Evolutionary conservation across 2,113 vertebrate species (phyloP), one percentile per base, ranked within the genome.

Genomic region (Balaeniceps rex): DNA sequence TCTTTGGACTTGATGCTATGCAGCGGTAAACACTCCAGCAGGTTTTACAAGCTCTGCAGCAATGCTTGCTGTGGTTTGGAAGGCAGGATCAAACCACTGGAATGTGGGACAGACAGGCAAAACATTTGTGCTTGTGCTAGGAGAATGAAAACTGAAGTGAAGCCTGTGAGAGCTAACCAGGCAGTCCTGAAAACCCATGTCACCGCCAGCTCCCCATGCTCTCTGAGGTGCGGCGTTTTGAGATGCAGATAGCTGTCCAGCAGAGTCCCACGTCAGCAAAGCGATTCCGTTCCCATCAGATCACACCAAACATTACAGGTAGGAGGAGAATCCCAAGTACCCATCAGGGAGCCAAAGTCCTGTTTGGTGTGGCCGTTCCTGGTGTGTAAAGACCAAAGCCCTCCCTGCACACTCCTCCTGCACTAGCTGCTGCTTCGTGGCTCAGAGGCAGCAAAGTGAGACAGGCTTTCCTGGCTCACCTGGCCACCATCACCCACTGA

Each of bases 21-120:
- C 71, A 36, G 92, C 3, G 6, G 11, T 8, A 34, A 79, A 72
- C 31, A 2, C 88, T 7, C 44, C 19, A n/a, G 85, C 92, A 92
- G 94, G 94, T 92, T 93, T 90, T 58, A 66, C 88, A 29, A 63
- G 94, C 75, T 85, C 93, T 36, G 57, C 83, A 76, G 95, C 63
- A 57, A 5, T 1, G 5, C 69, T 85, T 0, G 0, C 16, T 17
- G 68, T 64, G 46, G 74, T 49, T 89, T 57, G 76, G 64, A 71
- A 83, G 61, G 29, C 52, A 42, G 82, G 38, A 70, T 14, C 40
- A 38, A 54, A 16, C 87, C 9, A 0, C 91, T 34, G 89, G 78
- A 58, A 91, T 81, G 85, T 81, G 85, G 68, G 57, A 51, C 16
- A 21, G 92, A 42, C 38, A 29, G 33, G 54, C 42, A 44, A 25